Evolutionary conservation across 1,140 invertebrate genomes (phyloP), one percentile per base, ranked within the genome.

Genomic region (Caerostris extrusa): DNA sequence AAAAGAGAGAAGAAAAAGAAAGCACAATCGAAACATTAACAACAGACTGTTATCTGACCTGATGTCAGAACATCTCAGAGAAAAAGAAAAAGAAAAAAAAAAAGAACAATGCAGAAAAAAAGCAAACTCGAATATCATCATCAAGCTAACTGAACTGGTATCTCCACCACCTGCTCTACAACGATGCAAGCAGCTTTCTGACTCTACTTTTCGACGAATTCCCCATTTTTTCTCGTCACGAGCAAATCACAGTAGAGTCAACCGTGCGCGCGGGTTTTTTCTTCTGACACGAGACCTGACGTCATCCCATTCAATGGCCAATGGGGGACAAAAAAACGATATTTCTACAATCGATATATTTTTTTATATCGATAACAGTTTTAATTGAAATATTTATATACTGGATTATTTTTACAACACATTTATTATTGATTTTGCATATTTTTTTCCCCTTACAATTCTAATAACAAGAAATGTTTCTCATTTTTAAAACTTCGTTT

Each of bases 11-110:
- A 34, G 34, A 17, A 67, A 67, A 67, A 67, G n/a, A 67, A 67
- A 67, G 61, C 61, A 67, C n/a, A 14, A n/a, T 17, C 61, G 61
- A 67, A 67, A 67, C n/a, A 67, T 67, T 67, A 67, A 67, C 61
- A 67, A 67, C 61, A 64, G 14, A 67, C 61, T 67, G 61, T 67
- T 67, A 67, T 67, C 61, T 67, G 61, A 67, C 61, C 61, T n/a
- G 14, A 67, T 67, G 61, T 67, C 61, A 67, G 61, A 67, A 67
- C 61, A 67, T 67, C 61, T 34, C 61, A 67, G 61, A 61, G 14
- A 61, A 17, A 5, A 5, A 34, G 2, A 2, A 34, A 34, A 34
- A 34, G n/a, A 64, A 12, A 64, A 64, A 67, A n/a, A 67, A 67
- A 67, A 67, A 67, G 61, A 67, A 67, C 34, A 34, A 34, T 34